Evolutionary conservation across 2,113 vertebrate species (phyloP).

Genomic region (Hystrix brachyura): DNA sequence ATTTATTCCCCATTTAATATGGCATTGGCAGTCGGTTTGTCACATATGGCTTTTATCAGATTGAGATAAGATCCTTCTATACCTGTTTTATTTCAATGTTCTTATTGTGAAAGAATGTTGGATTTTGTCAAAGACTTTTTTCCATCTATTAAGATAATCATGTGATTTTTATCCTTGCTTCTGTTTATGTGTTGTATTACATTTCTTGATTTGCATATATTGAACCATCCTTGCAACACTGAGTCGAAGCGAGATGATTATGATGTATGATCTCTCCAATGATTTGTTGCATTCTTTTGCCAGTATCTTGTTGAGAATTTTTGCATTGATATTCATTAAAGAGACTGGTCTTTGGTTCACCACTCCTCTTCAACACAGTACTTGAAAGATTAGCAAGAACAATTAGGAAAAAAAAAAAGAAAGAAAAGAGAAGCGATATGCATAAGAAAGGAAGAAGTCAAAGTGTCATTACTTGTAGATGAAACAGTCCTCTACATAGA

Average conservation of each 20-base stretch:
- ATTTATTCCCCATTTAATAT: neutral
- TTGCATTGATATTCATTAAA: neutral
- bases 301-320: neutral
- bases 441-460: neutral
- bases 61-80: neutral
- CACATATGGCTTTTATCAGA: neutral
- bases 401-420: neutral
- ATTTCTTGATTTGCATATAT: neutral
- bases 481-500: neutral
- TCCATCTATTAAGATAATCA: neutral
- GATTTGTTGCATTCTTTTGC: neutral
- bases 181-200: neutral
- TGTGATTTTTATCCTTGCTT: neutral
- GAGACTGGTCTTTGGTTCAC: neutral
- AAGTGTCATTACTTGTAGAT: neutral
- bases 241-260: neutral
- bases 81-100: neutral
- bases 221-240: neutral
- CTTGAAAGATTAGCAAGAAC: neutral
- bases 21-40: neutral
- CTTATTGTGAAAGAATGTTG: neutral
- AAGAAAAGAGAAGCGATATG: neutral
- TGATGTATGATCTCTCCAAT: neutral
- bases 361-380: neutral
- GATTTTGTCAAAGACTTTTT: neutral